phyloP scores from a whole-genome alignment of 2,888 invertebrate genomes.

The Philereme vetulata region DNA sequence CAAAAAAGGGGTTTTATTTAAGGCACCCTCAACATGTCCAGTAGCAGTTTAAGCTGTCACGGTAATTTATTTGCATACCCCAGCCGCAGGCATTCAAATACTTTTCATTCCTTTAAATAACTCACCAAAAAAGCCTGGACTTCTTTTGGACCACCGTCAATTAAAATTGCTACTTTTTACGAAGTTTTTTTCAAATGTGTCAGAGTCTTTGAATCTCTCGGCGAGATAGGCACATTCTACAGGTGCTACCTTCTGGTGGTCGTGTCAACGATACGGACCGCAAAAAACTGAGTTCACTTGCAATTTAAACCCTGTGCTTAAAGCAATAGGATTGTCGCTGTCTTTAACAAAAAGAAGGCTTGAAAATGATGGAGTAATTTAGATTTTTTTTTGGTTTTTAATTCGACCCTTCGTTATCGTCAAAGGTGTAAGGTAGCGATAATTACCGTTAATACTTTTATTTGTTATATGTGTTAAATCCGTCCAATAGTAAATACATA shows the following conservation, averaged over 20 bases:
- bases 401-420: constrained; percentile 45
- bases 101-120: constrained; percentile 73
- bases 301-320: constrained; percentile 47
- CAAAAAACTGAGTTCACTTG: constrained; percentile 30
- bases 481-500: too few relatives aligned
- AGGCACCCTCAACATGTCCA: constrained; percentile 42
- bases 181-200: constrained; percentile 62
- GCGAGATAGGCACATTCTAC: constrained; percentile 76
- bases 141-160: constrained; percentile 72
- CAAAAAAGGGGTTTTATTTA: constrained; percentile 5
- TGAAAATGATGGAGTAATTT: constrained; percentile 53
- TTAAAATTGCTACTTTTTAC: constrained; percentile 76
- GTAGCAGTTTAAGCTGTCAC: constrained; percentile 56
- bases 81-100: constrained; percentile 60
- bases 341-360: constrained; percentile 49
- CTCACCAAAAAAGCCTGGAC: constrained; percentile 53
- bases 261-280: constrained; percentile 57
- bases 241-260: constrained; percentile 76
- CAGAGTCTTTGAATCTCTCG: constrained; percentile 75
- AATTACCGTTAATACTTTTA: constrained; percentile 32
- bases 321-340: constrained; percentile 8
- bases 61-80: constrained; percentile 76
- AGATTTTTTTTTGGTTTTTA: constrained; percentile 36
- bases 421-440: constrained; percentile 49
- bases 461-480: neutral